Percentiles rank a stretch among this genome's conserved stretches.
Conservation (phyloP, 1,140 invertebrate species). For the Augochlora pura region DNA sequence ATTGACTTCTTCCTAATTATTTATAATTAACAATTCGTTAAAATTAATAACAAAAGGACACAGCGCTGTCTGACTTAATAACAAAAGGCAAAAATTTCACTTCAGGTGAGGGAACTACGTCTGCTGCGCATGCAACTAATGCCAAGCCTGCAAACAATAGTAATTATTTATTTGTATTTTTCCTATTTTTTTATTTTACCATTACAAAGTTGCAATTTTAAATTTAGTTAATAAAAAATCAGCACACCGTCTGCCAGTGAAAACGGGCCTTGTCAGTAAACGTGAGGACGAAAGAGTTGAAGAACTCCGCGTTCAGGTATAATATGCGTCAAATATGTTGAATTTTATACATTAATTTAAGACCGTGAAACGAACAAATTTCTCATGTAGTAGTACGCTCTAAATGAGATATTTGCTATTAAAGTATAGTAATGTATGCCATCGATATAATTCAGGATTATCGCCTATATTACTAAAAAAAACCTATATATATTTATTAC, state of each 20-base stretch:
- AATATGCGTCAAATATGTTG: too few species aligned
- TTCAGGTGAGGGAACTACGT: constrained; percentile 75
- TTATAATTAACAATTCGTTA: too few species aligned
- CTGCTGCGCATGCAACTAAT: constrained; percentile 69
- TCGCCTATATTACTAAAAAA: too few species aligned
- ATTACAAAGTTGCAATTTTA: constrained; percentile 40
- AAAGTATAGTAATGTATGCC: too few species aligned
- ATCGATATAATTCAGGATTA: too few species aligned
- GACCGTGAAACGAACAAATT: too few species aligned
- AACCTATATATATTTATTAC: too few species aligned
- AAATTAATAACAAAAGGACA: constrained; percentile 6
- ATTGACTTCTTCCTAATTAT: constrained; percentile 37
- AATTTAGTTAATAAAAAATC: constrained; percentile 81
- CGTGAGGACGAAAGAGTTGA: constrained; percentile 83
- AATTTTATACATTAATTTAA: too few species aligned
- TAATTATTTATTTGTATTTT: constrained; percentile 76
- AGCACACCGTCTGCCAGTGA: constrained; percentile 70
- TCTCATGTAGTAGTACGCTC: too few species aligned
- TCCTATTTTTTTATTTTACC: constrained; percentile 32
- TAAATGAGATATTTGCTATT: too few species aligned
- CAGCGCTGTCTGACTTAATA: constrained; percentile 35
- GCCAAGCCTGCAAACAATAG: constrained; percentile 71
- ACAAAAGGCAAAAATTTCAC: constrained; percentile 66
- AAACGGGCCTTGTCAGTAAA: constrained; percentile 70
- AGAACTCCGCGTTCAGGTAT: constrained; percentile 84